Percentiles rank a stretch among this genome's conserved stretches.
Evolutionary conservation across 1,140 invertebrate species (phyloP).

Genomic region (Bicyclus anynana): DNA sequence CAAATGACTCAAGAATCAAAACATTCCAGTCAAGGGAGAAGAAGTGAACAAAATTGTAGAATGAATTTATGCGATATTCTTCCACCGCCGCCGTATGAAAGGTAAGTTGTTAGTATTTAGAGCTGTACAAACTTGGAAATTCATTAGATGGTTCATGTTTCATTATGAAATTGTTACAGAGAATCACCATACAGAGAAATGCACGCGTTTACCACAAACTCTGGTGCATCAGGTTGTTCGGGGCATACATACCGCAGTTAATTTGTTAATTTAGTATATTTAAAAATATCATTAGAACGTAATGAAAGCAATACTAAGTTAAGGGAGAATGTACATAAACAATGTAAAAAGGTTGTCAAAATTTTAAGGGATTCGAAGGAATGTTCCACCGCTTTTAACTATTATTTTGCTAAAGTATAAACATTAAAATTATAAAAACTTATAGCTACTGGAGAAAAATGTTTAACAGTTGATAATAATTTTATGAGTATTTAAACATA

Average conservation of each 20-base stretch:
- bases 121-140: too few relatives aligned
- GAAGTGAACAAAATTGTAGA: conserved; percentile 62
- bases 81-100: conserved; percentile 69
- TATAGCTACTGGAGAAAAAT: not conserved
- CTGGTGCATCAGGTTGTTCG: conserved; percentile 67
- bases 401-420: not conserved
- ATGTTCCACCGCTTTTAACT: conserved; percentile 15
- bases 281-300: conserved; percentile 65
- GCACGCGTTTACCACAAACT: conserved; percentile 58
- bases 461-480: not conserved
- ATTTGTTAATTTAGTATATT: conserved; percentile 53
- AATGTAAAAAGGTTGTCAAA: conserved; percentile 34
- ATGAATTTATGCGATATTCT: conserved; percentile 72
- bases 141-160: too few relatives aligned
- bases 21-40: conserved; percentile 48
- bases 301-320: conserved; percentile 67
- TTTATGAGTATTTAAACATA: not conserved
- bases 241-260: conserved; percentile 66
- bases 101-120: conserved; percentile 34
- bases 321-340: conserved; percentile 49
- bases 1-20: conserved; percentile 50
- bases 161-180: conserved; percentile 43
- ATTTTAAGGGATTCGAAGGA: conserved; percentile 10
- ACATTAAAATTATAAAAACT: not conserved
- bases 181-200: conserved; percentile 63